phyloP scores from a whole-genome alignment of 2,888 invertebrate genomes.

The Ophion obscuratus region DNA sequence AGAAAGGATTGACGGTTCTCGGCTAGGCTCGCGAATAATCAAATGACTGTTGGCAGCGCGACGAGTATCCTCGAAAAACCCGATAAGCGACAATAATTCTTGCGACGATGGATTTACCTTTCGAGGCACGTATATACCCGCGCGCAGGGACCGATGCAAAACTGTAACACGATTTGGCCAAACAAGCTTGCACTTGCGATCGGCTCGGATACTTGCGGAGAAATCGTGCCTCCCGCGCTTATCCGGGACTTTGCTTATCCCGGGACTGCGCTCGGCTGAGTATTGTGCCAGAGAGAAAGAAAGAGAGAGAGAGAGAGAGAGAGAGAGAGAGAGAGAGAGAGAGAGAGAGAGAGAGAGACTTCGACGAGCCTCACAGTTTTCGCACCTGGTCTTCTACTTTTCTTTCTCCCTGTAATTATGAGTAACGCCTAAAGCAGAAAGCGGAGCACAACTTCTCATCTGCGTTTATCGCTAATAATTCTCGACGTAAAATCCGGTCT shows the following conservation, averaged over 20 bases:
- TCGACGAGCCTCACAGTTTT: constrained; percentile 25
- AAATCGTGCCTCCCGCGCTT: constrained; percentile 61
- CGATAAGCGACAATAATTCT: constrained; percentile 27
- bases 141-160: constrained; percentile 15
- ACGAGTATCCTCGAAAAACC: neutral
- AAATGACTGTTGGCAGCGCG: constrained; percentile 19
- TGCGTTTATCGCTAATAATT: constrained; percentile 74
- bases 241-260: constrained; percentile 58
- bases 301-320: neutral
- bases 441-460: constrained; percentile 59
- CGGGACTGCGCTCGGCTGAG: too few relatives aligned
- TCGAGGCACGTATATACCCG: neutral
- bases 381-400: constrained; percentile 64
- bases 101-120: neutral
- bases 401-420: constrained; percentile 41
- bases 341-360: neutral
- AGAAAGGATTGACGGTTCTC: constrained; percentile 57
- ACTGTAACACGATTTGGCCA: constrained; percentile 29
- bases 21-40: constrained; percentile 14
- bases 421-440: constrained; percentile 42
- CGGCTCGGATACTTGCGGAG: neutral
- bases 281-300: constrained; percentile 1
- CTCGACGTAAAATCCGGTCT: constrained; percentile 66
- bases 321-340: too few relatives aligned
- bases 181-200: constrained; percentile 2